Percentiles rank a stretch among this genome's conserved stretches.
Evolutionary conservation across 2,888 invertebrate genomes (phyloP).

Genomic region (Drosophila multiciliata): DNA sequence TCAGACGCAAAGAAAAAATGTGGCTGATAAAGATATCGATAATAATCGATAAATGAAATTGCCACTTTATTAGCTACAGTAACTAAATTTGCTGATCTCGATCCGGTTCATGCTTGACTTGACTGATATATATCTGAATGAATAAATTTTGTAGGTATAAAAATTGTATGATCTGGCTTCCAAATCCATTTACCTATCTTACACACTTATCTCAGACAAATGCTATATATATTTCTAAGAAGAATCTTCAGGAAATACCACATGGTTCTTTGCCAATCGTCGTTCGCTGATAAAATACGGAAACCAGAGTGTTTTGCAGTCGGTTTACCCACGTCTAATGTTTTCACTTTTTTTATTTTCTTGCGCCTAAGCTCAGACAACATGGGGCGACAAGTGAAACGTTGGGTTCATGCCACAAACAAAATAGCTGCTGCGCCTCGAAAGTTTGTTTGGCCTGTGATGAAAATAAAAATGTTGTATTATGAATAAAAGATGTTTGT

Average conservation of each 20-base stretch:
- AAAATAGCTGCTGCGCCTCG: slow-evolving; percentile 47
- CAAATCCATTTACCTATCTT: too few relatives aligned
- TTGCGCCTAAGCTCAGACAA: slow-evolving; percentile 51
- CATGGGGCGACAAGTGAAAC: slow-evolving; percentile 49
- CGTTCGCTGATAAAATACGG: neutral
- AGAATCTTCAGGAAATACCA: neutral
- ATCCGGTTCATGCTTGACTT: neutral
- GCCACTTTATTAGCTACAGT: neutral
- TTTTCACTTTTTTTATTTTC: slow-evolving; percentile 10
- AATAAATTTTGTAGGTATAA: neutral
- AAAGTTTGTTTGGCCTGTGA: slow-evolving; percentile 54
- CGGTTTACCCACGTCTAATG: neutral
- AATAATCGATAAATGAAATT: neutral
- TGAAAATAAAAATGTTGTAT: slow-evolving; percentile 33
- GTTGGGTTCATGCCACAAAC: slow-evolving; percentile 23
- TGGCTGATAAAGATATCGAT: neutral
- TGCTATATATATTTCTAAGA: neutral
- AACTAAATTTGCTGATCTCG: neutral
- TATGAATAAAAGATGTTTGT: slow-evolving; percentile 51
- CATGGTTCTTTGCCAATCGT: neutral
- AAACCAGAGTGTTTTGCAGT: neutral
- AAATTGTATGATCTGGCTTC: neutral
- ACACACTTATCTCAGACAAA: too few relatives aligned
- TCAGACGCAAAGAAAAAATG: neutral
- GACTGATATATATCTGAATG: neutral